Percentiles rank a stretch among this genome's conserved stretches.
These are phyloP conservation scores for Lethrus apterus DNA, from an alignment of 1,140 invertebrate genomes.

Conservation along the genomic window DNA sequence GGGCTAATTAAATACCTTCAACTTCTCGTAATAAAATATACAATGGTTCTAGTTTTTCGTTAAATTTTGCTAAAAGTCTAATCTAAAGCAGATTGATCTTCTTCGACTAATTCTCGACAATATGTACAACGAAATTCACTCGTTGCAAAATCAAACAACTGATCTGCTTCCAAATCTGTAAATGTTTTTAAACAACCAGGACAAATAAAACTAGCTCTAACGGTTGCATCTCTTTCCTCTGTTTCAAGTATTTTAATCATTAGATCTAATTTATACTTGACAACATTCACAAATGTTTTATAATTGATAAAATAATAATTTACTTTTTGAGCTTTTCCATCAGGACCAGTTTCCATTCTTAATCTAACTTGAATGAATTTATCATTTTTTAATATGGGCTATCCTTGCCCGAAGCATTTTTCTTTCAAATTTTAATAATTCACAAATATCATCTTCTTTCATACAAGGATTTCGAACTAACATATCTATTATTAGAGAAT, in stretches of 20 bases:
- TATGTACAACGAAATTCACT: slow-evolving; percentile 85
- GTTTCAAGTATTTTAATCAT: slow-evolving; percentile 94
- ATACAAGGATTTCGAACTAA: slow-evolving; percentile 91
- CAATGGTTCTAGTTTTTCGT: slow-evolving; percentile 86
- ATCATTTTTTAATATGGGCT: slow-evolving; percentile 78
- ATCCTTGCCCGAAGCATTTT: slow-evolving; percentile 88
- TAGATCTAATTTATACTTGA: slow-evolving; percentile 93
- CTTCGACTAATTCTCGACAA: slow-evolving; percentile 81
- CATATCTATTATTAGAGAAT: slow-evolving; percentile 91
- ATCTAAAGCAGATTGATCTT: slow-evolving; percentile 86
- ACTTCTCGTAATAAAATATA: slow-evolving; percentile 83
- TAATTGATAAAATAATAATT: slow-evolving; percentile 99
- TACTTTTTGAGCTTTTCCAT: slow-evolving; percentile 94
- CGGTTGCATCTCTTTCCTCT: slow-evolving; percentile 88
- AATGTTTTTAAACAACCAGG: slow-evolving; percentile 86
- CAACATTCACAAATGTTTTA: slow-evolving; percentile 94
- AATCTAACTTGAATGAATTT: slow-evolving; percentile 90
- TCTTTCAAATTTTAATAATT: slow-evolving; percentile 87
- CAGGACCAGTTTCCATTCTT: slow-evolving; percentile 89
- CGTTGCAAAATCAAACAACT: slow-evolving; percentile 79
- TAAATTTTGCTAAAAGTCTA: slow-evolving; percentile 86
- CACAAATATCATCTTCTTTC: slow-evolving; percentile 95
- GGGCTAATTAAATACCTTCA: slow-evolving; percentile 90
- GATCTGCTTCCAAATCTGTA: slow-evolving; percentile 82
- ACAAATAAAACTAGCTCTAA: slow-evolving; percentile 92